phyloP scores from a whole-genome alignment of 1,140 invertebrate species.

The Rhyzopertha dominica region DNA sequence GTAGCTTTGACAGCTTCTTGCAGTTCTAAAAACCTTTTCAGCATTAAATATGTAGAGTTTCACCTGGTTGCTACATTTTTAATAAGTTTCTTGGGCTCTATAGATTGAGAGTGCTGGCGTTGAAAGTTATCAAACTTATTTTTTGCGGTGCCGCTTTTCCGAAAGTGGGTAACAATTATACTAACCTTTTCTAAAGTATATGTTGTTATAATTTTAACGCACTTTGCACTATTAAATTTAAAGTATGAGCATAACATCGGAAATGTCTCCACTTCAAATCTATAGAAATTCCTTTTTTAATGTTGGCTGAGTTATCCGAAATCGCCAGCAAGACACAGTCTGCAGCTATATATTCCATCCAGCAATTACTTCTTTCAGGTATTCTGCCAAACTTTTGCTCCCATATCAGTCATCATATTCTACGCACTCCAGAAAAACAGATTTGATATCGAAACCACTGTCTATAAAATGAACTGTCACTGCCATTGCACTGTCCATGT shows the following conservation, averaged over 20 bases:
- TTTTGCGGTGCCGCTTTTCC: too few relatives aligned
- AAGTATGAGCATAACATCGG: slow-evolving; percentile 26
- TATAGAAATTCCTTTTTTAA: slow-evolving; percentile 18
- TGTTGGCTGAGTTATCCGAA: slow-evolving; percentile 26
- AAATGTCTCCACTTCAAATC: slow-evolving; percentile 23
- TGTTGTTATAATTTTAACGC: slow-evolving; percentile 6
- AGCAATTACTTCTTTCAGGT: slow-evolving; percentile 10
- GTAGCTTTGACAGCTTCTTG: slow-evolving; percentile 14
- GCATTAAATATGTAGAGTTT: slow-evolving; percentile 38
- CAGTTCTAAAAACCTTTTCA: slow-evolving; percentile 29
- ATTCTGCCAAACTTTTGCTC: slow-evolving; percentile 18
- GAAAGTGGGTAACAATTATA: slow-evolving; percentile 23
- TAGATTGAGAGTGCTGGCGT: not conserved
- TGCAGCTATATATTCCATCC: slow-evolving; percentile 21
- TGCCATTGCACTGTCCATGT: too few relatives aligned
- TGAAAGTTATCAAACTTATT: slow-evolving; percentile 14
- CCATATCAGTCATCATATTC: too few relatives aligned
- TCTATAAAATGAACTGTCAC: too few relatives aligned
- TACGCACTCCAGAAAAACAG: too few relatives aligned
- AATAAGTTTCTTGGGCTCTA: slow-evolving; percentile 7
- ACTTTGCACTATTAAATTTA: slow-evolving; percentile 24
- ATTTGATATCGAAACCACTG: too few relatives aligned
- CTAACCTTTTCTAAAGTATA: slow-evolving; percentile 13
- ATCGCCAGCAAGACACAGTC: slow-evolving; percentile 17
- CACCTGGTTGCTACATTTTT: slow-evolving; percentile 34